phyloP scores from a whole-genome alignment of 2,888 invertebrate genomes.

The Pollenia angustigena region DNA sequence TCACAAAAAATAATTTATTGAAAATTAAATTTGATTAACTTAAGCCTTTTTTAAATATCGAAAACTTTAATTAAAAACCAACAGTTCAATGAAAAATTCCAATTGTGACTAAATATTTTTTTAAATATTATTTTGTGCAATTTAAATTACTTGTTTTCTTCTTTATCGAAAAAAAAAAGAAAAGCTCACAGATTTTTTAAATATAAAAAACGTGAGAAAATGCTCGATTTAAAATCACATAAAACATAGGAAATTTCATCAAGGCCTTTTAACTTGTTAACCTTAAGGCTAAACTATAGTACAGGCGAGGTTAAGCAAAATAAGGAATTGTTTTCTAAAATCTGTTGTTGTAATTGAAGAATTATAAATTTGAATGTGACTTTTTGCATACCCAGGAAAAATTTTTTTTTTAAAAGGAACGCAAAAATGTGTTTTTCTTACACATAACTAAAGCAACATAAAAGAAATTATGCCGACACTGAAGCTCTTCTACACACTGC shows the following conservation, averaged over 20 bases:
- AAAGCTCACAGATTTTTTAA: neutral
- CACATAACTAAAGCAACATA: slow-evolving; percentile 23
- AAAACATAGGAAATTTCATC: too few relatives aligned
- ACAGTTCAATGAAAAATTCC: too few relatives aligned
- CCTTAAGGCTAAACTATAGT: neutral
- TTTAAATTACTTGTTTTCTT: too few relatives aligned
- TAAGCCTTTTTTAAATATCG: too few relatives aligned
- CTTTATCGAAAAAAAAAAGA: too few relatives aligned
- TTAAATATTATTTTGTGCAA: too few relatives aligned
- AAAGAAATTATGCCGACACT: slow-evolving; percentile 39
- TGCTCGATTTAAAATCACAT: too few relatives aligned
- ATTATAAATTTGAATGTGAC: slow-evolving; percentile 71
- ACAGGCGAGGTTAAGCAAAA: neutral
- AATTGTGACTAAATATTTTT: too few relatives aligned
- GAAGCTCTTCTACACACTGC: neutral
- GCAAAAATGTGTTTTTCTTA: neutral
- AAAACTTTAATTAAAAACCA: too few relatives aligned
- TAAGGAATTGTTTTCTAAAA: slow-evolving; percentile 55
- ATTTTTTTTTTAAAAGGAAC: slow-evolving; percentile 14
- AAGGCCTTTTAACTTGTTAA: slow-evolving; percentile 11
- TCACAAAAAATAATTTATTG: too few relatives aligned
- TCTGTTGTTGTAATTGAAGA: slow-evolving; percentile 72
- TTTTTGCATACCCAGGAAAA: slow-evolving; percentile 21
- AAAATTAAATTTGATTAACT: too few relatives aligned
- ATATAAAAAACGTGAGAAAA: neutral